Conservation (phyloP, 2,797 vertebrate genomes). For the Eulemur mongoz region DNA sequence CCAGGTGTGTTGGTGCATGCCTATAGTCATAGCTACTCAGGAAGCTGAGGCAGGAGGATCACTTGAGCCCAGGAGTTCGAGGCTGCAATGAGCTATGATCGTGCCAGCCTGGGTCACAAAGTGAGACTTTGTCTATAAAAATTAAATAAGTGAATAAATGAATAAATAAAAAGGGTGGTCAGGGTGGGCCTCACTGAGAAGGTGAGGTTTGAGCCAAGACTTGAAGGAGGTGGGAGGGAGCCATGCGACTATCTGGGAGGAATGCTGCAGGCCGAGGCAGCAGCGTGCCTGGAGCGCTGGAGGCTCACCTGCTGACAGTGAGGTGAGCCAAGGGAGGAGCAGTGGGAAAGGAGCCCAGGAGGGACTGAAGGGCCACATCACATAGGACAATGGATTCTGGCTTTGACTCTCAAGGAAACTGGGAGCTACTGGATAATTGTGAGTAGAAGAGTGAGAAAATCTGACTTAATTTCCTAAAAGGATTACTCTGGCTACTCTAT, state of each 20-base stretch:
- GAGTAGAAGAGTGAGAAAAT: not conserved
- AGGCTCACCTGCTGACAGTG: not conserved
- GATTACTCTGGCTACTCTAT: not conserved
- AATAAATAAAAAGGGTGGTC: no score
- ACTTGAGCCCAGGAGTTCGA: no score
- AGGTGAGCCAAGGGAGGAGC: not conserved
- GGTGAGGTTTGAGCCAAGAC: not conserved
- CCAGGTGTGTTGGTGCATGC: no score
- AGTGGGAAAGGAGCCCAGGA: not conserved
- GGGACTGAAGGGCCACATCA: not conserved
- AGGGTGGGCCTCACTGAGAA: not conserved
- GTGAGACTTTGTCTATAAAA: no score
- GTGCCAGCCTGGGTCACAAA: no score
- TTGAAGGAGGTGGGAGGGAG: not conserved
- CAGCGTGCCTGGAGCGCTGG: no score
- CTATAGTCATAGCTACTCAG: no score
- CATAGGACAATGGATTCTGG: not conserved
- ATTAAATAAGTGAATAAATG: no score
- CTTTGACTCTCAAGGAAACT: not conserved
- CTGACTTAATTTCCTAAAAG: not conserved
- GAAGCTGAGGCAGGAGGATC: no score
- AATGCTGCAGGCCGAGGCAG: not conserved
- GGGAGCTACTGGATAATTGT: not conserved
- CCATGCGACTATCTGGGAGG: rapidly evolving
- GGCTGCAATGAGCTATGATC: no score